These are phyloP conservation scores for Pyrrhia umbra DNA, from an alignment of 2,888 invertebrate genomes.

Conservation along the genomic window DNA sequence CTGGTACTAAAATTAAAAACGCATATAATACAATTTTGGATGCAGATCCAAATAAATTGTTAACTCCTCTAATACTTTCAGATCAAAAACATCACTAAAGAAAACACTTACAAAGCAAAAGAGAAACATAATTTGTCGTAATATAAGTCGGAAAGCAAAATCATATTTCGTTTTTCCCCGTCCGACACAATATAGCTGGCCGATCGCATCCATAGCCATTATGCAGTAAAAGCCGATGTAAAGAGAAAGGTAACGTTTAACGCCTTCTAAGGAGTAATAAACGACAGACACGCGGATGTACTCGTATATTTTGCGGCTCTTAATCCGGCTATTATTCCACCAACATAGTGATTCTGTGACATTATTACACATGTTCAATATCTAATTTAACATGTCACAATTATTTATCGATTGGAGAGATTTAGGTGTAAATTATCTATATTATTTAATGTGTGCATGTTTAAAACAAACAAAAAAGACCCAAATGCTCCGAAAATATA, in stretches of 20 bases:
- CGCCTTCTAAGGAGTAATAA: slow-evolving; percentile 48
- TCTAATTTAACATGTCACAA: not conserved
- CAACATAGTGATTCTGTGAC: slow-evolving; percentile 10
- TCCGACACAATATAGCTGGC: not conserved
- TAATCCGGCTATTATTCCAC: not conserved
- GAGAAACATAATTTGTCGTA: not conserved
- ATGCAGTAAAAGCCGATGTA: slow-evolving; percentile 21
- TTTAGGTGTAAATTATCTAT: too few relatives aligned
- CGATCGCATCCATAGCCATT: slow-evolving; percentile 42
- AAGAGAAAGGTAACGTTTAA: slow-evolving; percentile 20
- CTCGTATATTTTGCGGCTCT: slow-evolving; percentile 14
- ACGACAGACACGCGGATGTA: slow-evolving; percentile 19
- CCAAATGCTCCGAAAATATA: too few relatives aligned
- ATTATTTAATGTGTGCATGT: too few relatives aligned
- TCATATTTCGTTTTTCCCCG: not conserved
- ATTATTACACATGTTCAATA: slow-evolving; percentile 16
- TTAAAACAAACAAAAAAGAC: too few relatives aligned
- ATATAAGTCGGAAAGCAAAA: not conserved
- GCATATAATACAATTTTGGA: too few relatives aligned
- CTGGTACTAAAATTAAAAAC: too few relatives aligned
- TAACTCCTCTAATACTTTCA: too few relatives aligned
- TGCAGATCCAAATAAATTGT: too few relatives aligned
- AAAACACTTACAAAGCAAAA: not conserved
- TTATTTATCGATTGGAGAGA: not conserved
- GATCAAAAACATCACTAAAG: not conserved